Evolutionary conservation across 2,797 vertebrate species (phyloP), one percentile per base, ranked within the genome.

Genomic region (Harpagifer antarcticus): DNA sequence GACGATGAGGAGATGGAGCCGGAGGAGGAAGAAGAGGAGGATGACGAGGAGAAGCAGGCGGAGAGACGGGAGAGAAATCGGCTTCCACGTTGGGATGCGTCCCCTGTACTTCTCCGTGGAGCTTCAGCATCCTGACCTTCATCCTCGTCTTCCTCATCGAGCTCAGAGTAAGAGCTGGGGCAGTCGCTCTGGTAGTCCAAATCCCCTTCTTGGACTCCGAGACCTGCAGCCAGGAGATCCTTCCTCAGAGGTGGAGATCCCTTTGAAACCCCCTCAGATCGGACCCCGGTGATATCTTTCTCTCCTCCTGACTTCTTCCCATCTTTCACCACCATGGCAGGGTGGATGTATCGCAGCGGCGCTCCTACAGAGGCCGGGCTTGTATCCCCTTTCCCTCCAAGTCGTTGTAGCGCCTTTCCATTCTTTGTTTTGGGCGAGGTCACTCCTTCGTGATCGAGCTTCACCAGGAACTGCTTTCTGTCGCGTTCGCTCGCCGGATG

Each of bases 401-500:
- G 92, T n/a, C 96, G 83, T 31, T 98, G 95, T 88, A 99, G 88
- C 0, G 98, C 97, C 81, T 98, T 98, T 90, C 97, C 91, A 63
- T 95, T 97, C 91, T 99, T 99, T 45, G 97, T 99, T 89, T 99
- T 99, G 31, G 98, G 98, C n/a, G 98, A 99, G 0, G 96, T 99
- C 83, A 99, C 98, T 2, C 98, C 98, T 86, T 99, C 98, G 0
- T 99, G 98, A 94, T 99, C 98, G 66, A 99, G 95, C 90, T 99
- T 99, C 71, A 99, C 97, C 67, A 98, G 91, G 82, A 96, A 97
- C 83, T 98, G 97, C 65, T 96, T 97, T 74, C 96, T 94, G 85
- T 96, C 93, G 9, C 89, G 86, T 23, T 93, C 91, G 5, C 74
- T 88, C 47, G 47, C 19, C 6, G 81, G 62, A 70, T 91, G 93